These are phyloP conservation scores for Chrysogorgia sp. DNA, from an alignment of 92 coral and sea anemone genomes.

Conservation along the genomic window DNA sequence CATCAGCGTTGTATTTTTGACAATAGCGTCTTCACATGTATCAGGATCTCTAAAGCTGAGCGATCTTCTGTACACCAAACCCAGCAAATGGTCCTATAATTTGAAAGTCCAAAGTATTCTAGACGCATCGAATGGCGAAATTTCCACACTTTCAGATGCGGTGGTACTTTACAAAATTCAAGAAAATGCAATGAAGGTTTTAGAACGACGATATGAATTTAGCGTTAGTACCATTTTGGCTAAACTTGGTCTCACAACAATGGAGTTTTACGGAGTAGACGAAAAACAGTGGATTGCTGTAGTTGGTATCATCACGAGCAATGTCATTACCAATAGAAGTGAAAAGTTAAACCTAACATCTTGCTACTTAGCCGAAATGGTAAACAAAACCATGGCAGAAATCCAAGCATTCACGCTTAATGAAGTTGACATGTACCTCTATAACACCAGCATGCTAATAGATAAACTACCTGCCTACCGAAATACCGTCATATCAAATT, in stretches of 20 bases:
- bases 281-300: conserved; percentile 28
- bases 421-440: conserved; percentile 26
- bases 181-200: conserved; percentile 28
- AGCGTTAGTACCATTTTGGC: not conserved
- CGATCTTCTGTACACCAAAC: conserved; percentile 7
- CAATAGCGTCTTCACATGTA: conserved; percentile 17
- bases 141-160: not conserved
- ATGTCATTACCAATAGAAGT: not conserved
- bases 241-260: not conserved
- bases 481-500: not conserved
- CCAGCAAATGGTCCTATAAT: conserved; percentile 29
- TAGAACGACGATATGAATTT: conserved; percentile 26
- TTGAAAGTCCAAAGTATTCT: conserved; percentile 13
- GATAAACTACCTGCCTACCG: conserved; percentile 6
- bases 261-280: conserved; percentile 16
- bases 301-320: conserved; percentile 30
- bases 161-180: conserved; percentile 16
- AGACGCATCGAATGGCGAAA: conserved; percentile 19
- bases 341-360: conserved; percentile 11
- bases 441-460: conserved; percentile 20
- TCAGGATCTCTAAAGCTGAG: not conserved
- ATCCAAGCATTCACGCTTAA: conserved; percentile 25
- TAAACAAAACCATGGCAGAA: conserved; percentile 7
- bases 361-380: conserved; percentile 34
- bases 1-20: conserved; percentile 18